Base-by-base conservation (phyloP, 2,113 vertebrate genomes). In the Neofelis nebulosa region DNA sequence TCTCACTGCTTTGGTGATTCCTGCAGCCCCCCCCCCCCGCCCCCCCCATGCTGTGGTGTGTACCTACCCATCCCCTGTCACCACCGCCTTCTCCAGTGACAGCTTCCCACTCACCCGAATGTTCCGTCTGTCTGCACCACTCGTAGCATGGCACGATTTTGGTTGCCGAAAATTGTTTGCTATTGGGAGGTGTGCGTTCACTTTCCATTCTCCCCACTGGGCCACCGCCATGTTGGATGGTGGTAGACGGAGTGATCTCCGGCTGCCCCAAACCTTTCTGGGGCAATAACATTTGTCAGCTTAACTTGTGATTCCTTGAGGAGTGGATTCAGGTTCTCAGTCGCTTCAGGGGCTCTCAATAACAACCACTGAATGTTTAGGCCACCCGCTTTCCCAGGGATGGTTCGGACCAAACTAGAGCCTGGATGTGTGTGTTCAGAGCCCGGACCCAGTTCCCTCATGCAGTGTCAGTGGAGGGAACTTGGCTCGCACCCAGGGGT, bases 221-320 rank as follows among this genome's bases (percentile, higher is more conserved):
- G 99, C 99, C 99, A 99, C 99, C 99, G 99, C 99, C 99, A 99
- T 80, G 99, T 99, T 84, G 99, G 99, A 94, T 99, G 99, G 97
- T 99, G 99, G 98, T 99, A 99, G 96, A 99, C 99, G 98, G 99
- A 97, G 97, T 99, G 99, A 97, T 99, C 99, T 98, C 99, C 99
- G 74, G 99, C 99, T 94, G 99, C 99, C 1, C 99, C 99, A 98
- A 99, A 99, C 99, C 99, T 99, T 94, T 99, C 99, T 41, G 99
- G 99, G 57, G 99, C 99, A 55, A 99, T 99, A 48, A 99, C 99
- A 97, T 99, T 99, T 61, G 99, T 99, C 98, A 99, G 99, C 96
- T 99, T 99, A 98, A 99, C 99, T 94, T 99, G 99, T 0, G 99
- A 99, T 88, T 99, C 99, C 99, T 99, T 99, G 74, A 99, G 96